Conservation (phyloP, 2,888 invertebrate species). For the Helleia helle region DNA sequence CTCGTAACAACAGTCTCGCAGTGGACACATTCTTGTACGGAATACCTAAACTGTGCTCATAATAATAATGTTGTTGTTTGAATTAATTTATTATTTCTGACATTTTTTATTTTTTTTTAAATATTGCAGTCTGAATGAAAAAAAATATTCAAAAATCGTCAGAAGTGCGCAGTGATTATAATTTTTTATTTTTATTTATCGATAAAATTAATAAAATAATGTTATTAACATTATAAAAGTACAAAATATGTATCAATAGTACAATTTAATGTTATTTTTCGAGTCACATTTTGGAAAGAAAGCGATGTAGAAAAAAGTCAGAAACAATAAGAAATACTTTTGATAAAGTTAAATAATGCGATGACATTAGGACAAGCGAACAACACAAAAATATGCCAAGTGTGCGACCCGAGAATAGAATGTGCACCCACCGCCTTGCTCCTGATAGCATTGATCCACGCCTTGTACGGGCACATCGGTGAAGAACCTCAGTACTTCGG, state of each 20-base stretch:
- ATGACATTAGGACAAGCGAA: constrained; percentile 43
- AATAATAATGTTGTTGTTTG: too few species aligned
- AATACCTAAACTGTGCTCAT: neutral
- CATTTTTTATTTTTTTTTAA: too few species aligned
- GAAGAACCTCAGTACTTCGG: constrained; percentile 55
- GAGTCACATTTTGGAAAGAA: neutral
- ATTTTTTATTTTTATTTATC: too few species aligned
- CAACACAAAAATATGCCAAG: constrained; percentile 54
- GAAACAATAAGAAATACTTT: too few species aligned
- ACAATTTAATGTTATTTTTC: neutral
- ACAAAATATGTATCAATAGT: too few species aligned
- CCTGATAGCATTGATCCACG: constrained; percentile 54
- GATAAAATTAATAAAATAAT: too few species aligned
- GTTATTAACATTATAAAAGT: too few species aligned
- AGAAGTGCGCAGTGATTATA: too few species aligned
- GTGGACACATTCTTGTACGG: neutral
- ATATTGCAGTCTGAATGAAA: too few species aligned
- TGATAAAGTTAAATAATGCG: constrained; percentile 31
- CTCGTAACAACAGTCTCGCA: too few species aligned
- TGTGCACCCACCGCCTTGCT: constrained; percentile 64
- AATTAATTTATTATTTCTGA: too few species aligned
- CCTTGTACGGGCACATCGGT: constrained; percentile 53
- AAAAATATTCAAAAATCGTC: too few species aligned
- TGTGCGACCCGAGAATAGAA: constrained; percentile 61
- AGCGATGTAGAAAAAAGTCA: neutral